These are phyloP conservation scores for Premnoplex brunnescens DNA, from an alignment of 2,797 vertebrate species.

Conservation along the genomic window DNA sequence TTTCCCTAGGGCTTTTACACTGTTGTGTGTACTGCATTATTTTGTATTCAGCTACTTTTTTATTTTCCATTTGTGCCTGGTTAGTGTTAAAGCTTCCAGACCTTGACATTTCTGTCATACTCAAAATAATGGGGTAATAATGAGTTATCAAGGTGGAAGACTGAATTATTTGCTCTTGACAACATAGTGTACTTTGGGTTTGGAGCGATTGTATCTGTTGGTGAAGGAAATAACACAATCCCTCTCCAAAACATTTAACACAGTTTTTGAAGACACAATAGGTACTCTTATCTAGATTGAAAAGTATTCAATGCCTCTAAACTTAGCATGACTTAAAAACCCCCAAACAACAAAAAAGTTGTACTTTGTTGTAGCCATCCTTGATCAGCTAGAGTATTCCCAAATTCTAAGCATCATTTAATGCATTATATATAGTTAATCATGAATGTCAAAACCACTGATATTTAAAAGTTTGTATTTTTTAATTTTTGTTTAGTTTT, in stretches of 20 bases:
- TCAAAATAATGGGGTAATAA: background rate
- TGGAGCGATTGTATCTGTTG: background rate
- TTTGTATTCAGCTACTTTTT: background rate
- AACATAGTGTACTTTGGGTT: background rate
- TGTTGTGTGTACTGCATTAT: background rate
- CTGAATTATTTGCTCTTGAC: background rate
- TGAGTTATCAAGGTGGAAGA: conserved; percentile 7
- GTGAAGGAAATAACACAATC: background rate
- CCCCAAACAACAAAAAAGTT: background rate
- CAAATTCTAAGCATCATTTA: background rate
- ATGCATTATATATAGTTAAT: background rate
- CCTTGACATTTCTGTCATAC: conserved; percentile 3
- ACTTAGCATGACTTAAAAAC: background rate
- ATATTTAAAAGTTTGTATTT: background rate
- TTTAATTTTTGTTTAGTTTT: background rate
- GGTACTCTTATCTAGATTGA: background rate
- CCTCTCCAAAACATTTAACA: background rate
- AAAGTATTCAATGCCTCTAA: background rate
- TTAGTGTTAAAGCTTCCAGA: background rate
- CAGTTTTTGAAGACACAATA: background rate
- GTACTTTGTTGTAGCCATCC: background rate
- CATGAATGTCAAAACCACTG: background rate
- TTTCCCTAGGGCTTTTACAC: background rate
- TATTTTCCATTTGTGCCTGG: background rate
- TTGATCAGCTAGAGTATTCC: background rate